Percentiles rank a stretch among this genome's conserved stretches.
Evolutionary conservation across 2,797 vertebrate species (phyloP).

Genomic region (Sebastes nivosus): DNA sequence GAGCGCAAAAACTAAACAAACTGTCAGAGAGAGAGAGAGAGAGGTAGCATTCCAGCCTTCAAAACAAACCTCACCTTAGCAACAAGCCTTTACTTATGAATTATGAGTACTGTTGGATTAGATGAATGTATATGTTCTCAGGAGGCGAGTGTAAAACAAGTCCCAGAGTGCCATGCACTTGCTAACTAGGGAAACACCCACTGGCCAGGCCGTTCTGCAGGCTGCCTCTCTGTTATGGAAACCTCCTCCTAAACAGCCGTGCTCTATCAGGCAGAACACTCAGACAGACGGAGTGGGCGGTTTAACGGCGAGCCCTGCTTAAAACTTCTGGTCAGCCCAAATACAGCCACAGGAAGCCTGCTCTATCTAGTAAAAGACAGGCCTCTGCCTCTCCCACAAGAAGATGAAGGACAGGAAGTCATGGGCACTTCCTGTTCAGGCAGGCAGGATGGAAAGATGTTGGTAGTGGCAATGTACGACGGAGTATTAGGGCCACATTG

Average conservation of each 20-base stretch:
- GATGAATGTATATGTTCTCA: constrained; percentile 8
- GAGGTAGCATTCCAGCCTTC: constrained; percentile 27
- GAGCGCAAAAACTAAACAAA: constrained; percentile 52
- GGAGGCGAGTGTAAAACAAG: constrained; percentile 25
- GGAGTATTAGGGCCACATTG: no score
- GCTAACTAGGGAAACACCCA: constrained; percentile 62
- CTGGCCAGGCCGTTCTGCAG: constrained; percentile 39
- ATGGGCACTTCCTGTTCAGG: constrained; percentile 69
- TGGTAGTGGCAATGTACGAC: neutral
- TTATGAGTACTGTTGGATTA: constrained; percentile 11
- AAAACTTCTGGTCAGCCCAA: constrained; percentile 39
- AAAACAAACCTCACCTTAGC: constrained; percentile 51
- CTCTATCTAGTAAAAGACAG: constrained; percentile 59
- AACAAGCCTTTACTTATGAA: constrained; percentile 36
- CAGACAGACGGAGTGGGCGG: constrained; percentile 47
- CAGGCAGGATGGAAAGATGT: constrained; percentile 46
- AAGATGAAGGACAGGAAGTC: constrained; percentile 68
- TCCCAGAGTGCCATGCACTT: constrained; percentile 54
- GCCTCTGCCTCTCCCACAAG: constrained; percentile 45
- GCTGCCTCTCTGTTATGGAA: constrained; percentile 74
- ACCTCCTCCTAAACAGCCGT: constrained; percentile 72
- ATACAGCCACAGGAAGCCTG: constrained; percentile 64
- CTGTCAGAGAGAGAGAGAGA: constrained; percentile 19
- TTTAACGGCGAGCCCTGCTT: constrained; percentile 41
- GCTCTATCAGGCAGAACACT: constrained; percentile 59